These are phyloP conservation scores for Brachionus angularis DNA, from an alignment of 1,140 invertebrate genomes.

Conservation along the genomic window DNA sequence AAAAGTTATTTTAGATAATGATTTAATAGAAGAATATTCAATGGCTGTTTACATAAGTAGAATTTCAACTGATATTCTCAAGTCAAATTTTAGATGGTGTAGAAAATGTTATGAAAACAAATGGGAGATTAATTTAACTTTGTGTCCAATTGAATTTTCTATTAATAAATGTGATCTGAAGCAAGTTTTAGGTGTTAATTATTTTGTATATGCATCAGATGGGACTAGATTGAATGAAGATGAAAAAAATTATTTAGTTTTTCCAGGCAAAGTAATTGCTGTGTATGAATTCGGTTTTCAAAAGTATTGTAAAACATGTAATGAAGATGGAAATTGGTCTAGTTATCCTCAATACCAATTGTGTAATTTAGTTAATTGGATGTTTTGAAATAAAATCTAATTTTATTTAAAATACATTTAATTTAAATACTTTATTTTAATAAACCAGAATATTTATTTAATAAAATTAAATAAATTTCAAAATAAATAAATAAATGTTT, in stretches of 20 bases:
- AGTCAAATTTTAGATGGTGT: slow-evolving; percentile 19
- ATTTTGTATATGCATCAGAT: slow-evolving; percentile 13
- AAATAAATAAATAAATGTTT: no score
- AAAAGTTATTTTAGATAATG: background rate
- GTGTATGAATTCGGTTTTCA: slow-evolving; percentile 25
- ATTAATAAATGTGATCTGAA: slow-evolving; percentile 17
- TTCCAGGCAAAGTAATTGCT: slow-evolving; percentile 18
- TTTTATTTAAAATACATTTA: background rate
- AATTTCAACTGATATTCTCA: no score
- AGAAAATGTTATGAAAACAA: background rate
- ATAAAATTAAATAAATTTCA: no score
- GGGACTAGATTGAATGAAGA: background rate
- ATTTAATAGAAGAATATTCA: background rate
- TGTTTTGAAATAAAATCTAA: background rate
- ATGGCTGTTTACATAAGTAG: background rate
- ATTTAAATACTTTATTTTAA: background rate
- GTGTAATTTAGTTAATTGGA: slow-evolving; percentile 7
- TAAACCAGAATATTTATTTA: background rate
- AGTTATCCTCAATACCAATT: background rate
- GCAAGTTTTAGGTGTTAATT: slow-evolving; percentile 5
- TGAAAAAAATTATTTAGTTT: slow-evolving; percentile 10
- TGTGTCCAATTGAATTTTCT: slow-evolving; percentile 18
- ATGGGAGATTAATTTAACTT: background rate
- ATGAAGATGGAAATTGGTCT: slow-evolving; percentile 24
- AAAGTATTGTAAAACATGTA: slow-evolving; percentile 35